Conservation (phyloP, 2,113 vertebrate genomes). For the Carassius gibelio region DNA sequence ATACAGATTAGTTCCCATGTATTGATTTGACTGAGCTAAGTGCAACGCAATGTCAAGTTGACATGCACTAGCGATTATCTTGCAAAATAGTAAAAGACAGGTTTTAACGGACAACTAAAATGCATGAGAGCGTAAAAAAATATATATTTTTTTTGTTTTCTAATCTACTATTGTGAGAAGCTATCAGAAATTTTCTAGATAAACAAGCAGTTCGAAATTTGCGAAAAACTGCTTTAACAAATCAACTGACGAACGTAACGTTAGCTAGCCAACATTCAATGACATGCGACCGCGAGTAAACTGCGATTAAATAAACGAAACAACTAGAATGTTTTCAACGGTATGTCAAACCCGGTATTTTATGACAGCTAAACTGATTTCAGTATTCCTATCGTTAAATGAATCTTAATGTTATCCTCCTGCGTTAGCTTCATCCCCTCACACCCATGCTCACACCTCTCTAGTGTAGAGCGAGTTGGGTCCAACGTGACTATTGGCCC, state of each 20-base stretch:
- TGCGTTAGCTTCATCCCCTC: conserved; percentile 29
- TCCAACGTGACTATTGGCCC: background rate
- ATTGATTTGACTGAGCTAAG: background rate
- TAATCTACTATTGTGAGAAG: background rate
- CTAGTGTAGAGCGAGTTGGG: background rate
- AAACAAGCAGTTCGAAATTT: conserved; percentile 44
- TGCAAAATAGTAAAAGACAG: background rate
- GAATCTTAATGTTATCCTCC: conserved; percentile 5
- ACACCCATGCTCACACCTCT: background rate
- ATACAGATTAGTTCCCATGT: conserved; percentile 10
- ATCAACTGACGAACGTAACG: background rate
- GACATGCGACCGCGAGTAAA: background rate
- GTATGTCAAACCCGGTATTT: background rate
- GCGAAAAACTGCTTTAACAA: conserved; percentile 43
- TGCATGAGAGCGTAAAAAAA: background rate
- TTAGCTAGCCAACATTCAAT: conserved; percentile 50
- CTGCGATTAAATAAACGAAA: background rate
- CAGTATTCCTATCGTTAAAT: background rate
- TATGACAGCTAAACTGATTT: background rate
- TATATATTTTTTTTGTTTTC: background rate
- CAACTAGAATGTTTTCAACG: background rate
- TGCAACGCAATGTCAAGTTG: conserved; percentile 48
- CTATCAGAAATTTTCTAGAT: background rate
- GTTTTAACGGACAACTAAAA: background rate
- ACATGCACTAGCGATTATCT: conserved; percentile 8